Evolutionary conservation across 2,888 invertebrate genomes (phyloP).

Genomic region (Ischnus inquisitorius): DNA sequence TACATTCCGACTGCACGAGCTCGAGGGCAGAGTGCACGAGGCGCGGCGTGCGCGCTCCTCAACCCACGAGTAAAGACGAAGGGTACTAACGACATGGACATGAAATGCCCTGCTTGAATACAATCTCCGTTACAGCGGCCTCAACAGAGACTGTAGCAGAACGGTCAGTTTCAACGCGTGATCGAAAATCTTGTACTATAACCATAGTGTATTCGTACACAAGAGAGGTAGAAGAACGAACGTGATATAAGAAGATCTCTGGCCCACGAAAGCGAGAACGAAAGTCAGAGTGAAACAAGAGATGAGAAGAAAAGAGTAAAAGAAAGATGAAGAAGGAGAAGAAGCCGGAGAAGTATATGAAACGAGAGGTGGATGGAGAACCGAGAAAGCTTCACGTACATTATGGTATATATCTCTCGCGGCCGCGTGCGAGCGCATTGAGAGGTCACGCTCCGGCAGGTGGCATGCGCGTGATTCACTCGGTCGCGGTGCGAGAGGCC

Average conservation of each 20-base stretch:
- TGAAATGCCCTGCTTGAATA: slow-evolving; percentile 1
- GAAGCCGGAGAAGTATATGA: slow-evolving; percentile 47
- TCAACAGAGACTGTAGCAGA: neutral
- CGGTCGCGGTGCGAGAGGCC: slow-evolving; percentile 70
- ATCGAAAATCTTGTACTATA: neutral
- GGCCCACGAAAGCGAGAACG: slow-evolving; percentile 23
- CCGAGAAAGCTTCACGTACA: slow-evolving; percentile 65
- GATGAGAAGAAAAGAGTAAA: slow-evolving; percentile 1
- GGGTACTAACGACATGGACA: slow-evolving; percentile 33
- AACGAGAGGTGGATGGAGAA: slow-evolving; percentile 53
- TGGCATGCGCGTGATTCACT: slow-evolving; percentile 82
- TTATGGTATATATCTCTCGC: slow-evolving; percentile 57
- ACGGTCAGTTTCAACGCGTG: neutral
- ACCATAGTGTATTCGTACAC: slow-evolving; percentile 4
- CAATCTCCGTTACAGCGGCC: neutral
- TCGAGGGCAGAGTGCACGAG: slow-evolving; percentile 58
- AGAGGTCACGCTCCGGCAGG: slow-evolving; percentile 83
- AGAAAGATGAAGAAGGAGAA: slow-evolving; percentile 28
- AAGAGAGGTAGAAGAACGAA: slow-evolving; percentile 1
- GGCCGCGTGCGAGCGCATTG: slow-evolving; percentile 77
- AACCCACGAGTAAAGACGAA: slow-evolving; percentile 59
- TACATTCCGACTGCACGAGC: slow-evolving; percentile 71
- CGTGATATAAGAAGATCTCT: slow-evolving; percentile 31
- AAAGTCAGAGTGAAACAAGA: slow-evolving; percentile 51
- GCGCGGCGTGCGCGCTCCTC: slow-evolving; percentile 62